Evolutionary conservation across 1,140 invertebrate genomes (phyloP).

Genomic region (Macrobrachium nipponense): DNA sequence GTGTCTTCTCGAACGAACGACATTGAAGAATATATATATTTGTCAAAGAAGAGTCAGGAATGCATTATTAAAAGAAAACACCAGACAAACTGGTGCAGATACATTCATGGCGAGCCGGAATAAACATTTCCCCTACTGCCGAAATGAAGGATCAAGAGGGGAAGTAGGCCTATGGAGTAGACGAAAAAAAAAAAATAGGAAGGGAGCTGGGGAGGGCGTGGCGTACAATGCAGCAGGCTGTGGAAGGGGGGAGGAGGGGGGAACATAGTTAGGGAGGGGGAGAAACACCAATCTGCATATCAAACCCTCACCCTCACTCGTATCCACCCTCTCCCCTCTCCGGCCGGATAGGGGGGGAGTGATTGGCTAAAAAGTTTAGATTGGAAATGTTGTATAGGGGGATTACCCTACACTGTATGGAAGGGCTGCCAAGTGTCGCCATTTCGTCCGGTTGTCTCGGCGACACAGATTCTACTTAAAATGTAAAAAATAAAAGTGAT

Average conservation of each 20-base stretch:
- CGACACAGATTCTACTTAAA: too few relatives aligned
- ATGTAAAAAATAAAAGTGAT: neutral
- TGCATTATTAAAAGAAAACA: neutral
- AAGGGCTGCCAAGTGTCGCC: constrained; percentile 19
- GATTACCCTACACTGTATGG: constrained; percentile 28
- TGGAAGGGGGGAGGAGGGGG: neutral
- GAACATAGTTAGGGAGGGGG: neutral
- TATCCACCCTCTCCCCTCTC: neutral
- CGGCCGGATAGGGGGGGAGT: constrained; percentile 21
- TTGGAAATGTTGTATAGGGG: constrained; percentile 33
- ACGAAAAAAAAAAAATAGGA: neutral
- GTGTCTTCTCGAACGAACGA: too few relatives aligned
- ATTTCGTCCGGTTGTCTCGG: neutral
- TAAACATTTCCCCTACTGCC: neutral
- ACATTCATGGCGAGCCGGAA: neutral
- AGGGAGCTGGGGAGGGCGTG: constrained; percentile 1
- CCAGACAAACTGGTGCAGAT: neutral
- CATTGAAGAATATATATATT: too few relatives aligned
- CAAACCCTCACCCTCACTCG: neutral
- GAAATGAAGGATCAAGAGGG: neutral
- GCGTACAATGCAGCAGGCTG: neutral
- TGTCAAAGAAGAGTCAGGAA: too few relatives aligned
- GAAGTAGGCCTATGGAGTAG: neutral
- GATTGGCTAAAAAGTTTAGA: constrained; percentile 54
- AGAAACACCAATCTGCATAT: neutral